These are phyloP conservation scores for Kryptolebias ocellatus DNA, from an alignment of 2,797 vertebrate genomes.

Conservation along the genomic window DNA sequence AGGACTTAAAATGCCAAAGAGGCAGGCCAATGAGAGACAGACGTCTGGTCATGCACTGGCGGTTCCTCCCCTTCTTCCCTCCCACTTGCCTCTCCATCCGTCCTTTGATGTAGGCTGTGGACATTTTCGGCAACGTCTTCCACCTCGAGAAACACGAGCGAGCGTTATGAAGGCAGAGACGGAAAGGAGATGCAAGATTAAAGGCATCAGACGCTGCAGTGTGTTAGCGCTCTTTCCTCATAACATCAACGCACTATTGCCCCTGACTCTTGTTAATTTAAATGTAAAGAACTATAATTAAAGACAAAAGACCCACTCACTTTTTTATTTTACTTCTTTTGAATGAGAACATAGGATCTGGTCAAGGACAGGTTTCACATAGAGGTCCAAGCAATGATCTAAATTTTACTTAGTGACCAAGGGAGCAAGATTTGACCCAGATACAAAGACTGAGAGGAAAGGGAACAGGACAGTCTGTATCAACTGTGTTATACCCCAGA, in stretches of 20 bases:
- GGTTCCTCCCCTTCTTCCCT: slow-evolving; percentile 6
- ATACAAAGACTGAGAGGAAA: slow-evolving; percentile 52
- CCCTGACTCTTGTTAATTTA: slow-evolving; percentile 43
- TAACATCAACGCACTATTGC: slow-evolving; percentile 34
- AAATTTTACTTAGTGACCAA: slow-evolving; percentile 53
- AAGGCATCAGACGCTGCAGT: slow-evolving; percentile 62
- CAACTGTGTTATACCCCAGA: slow-evolving; percentile 29
- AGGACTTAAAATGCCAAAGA: slow-evolving; percentile 67
- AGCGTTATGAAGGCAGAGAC: slow-evolving; percentile 19
- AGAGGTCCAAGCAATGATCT: slow-evolving; percentile 73
- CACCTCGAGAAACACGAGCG: slow-evolving; percentile 38
- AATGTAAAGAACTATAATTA: no score
- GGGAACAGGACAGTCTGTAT: slow-evolving; percentile 51
- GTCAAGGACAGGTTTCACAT: slow-evolving; percentile 75
- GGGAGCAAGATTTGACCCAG: slow-evolving; percentile 68
- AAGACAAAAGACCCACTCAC: no score
- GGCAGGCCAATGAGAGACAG: slow-evolving; percentile 74
- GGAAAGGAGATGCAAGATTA: slow-evolving; percentile 5
- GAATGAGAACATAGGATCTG: slow-evolving; percentile 49
- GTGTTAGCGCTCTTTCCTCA: slow-evolving; percentile 48
- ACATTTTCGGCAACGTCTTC: slow-evolving; percentile 71
- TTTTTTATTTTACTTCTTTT: no score
- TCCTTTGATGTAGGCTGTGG: slow-evolving; percentile 71
- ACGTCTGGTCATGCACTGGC: slow-evolving; percentile 71
- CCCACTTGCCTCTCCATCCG: slow-evolving; percentile 28